Conservation (phyloP, 1,140 invertebrate genomes). For the Sipha flava region DNA sequence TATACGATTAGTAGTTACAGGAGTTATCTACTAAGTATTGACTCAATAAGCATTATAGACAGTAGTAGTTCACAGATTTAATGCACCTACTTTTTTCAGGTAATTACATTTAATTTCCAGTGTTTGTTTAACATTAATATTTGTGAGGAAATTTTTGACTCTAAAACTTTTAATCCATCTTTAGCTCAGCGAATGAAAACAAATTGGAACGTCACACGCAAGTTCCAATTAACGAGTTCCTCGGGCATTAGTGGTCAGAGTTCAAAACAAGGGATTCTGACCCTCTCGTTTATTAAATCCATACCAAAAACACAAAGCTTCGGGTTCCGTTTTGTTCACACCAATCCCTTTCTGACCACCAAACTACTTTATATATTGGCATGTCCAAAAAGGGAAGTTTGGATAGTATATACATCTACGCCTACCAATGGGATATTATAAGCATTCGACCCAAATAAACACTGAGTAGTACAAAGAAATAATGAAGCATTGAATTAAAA, state of each 20-base stretch:
- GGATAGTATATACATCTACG: background rate
- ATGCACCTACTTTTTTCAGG: background rate
- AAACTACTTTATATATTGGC: background rate
- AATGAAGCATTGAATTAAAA: background rate
- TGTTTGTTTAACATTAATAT: background rate
- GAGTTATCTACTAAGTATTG: too few relatives aligned
- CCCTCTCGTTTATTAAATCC: constrained; percentile 10
- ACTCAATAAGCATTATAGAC: background rate
- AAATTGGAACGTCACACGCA: constrained; percentile 23
- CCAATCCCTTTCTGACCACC: background rate
- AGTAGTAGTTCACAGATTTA: background rate
- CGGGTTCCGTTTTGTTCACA: constrained; percentile 2
- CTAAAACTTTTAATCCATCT: constrained; percentile 14
- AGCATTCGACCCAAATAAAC: background rate
- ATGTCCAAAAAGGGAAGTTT: background rate
- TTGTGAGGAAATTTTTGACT: background rate
- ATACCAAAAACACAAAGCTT: constrained; percentile 4
- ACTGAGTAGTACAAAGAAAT: background rate
- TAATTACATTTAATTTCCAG: background rate
- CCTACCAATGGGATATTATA: background rate
- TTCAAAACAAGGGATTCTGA: constrained; percentile 14
- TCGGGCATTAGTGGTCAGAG: constrained; percentile 6
- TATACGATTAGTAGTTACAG: too few relatives aligned
- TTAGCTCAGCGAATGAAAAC: background rate
- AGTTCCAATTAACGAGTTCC: constrained; percentile 27